Percentiles rank a stretch among this genome's conserved stretches.
Conservation (phyloP, 2,888 invertebrate species). For the Amphimallon solstitiale region DNA sequence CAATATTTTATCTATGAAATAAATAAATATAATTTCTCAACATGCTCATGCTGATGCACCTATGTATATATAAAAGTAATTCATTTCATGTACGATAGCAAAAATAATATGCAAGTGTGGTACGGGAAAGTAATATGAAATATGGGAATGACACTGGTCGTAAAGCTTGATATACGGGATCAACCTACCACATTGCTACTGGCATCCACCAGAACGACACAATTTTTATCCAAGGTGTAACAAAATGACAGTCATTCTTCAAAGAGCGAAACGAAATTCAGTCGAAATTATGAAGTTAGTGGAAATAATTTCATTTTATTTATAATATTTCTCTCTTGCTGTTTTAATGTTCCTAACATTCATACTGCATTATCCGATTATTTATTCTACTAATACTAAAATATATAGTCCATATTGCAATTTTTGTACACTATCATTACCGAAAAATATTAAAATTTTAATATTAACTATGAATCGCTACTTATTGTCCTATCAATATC, state of each 20-base stretch:
- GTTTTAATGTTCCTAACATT: no score
- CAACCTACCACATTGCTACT: conserved; percentile 48
- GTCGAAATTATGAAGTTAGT: conserved; percentile 8
- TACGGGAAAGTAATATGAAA: conserved; percentile 42
- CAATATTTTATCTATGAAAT: no score
- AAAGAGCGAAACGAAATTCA: conserved; percentile 22
- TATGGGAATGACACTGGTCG: conserved; percentile 46
- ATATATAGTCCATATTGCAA: no score
- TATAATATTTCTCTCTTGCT: not conserved
- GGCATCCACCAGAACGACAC: conserved; percentile 49
- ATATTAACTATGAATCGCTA: no score
- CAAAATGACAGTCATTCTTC: conserved; percentile 44
- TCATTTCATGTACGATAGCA: not conserved
- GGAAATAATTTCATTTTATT: conserved; percentile 8
- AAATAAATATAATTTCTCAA: no score
- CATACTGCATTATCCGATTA: no score
- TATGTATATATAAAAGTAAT: not conserved
- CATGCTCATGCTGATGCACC: not conserved
- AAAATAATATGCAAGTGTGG: not conserved
- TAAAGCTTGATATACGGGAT: conserved; percentile 53
- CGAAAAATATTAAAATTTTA: no score
- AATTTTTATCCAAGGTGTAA: conserved; percentile 49
- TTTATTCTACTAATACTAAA: no score
- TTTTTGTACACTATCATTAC: no score
- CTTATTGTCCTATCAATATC: no score